phyloP scores from a whole-genome alignment of 1,140 invertebrate genomes.

The Hylaeus volcanicus region DNA sequence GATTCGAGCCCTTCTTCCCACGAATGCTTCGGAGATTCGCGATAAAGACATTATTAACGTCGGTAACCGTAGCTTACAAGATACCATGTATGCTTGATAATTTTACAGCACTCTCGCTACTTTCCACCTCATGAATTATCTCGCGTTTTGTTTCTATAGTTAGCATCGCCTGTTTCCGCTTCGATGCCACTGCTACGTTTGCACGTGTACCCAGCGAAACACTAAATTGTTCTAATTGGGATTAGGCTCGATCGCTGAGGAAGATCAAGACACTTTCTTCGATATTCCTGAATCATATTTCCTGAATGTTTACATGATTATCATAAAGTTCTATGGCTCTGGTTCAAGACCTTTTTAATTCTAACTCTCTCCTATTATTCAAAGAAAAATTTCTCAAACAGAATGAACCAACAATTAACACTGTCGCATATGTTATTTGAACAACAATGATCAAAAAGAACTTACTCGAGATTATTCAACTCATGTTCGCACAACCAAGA shows the following conservation, averaged over 20 bases:
- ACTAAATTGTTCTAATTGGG: neutral
- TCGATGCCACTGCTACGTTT: neutral
- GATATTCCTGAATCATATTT: no score
- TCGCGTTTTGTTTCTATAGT: neutral
- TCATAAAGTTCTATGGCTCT: no score
- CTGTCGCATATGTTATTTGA: no score
- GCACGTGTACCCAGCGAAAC: neutral
- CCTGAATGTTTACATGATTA: no score
- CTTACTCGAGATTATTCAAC: no score
- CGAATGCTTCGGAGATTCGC: neutral
- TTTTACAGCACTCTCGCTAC: neutral
- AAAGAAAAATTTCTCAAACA: no score
- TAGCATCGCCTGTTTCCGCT: neutral
- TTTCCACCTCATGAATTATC: neutral
- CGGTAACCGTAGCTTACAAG: neutral
- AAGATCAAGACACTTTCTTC: no score
- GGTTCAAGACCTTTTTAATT: no score
- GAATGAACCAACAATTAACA: no score
- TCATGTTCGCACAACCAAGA: no score
- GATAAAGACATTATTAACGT: neutral
- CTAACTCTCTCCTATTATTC: no score
- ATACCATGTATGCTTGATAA: neutral
- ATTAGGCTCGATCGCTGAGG: neutral
- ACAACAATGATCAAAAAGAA: no score
- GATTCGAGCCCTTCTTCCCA: neutral